Evolutionary conservation across 2,888 invertebrate species (phyloP).

Genomic region (Scrobipalpa atriplicella): DNA sequence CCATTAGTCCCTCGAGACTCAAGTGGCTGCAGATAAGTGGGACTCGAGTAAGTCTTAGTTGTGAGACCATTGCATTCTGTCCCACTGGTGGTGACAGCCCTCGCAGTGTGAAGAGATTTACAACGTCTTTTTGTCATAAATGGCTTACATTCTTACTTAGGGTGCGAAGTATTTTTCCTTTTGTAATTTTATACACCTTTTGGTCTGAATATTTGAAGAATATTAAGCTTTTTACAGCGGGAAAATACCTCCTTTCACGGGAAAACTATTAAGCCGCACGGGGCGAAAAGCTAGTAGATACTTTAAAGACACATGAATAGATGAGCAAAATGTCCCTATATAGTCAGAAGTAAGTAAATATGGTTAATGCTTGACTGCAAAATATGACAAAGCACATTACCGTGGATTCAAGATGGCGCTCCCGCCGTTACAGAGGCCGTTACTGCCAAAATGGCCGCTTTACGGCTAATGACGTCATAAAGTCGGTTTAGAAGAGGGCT

Average conservation of each 20-base stretch:
- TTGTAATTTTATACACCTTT: too few relatives aligned
- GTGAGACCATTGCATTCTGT: slow-evolving; percentile 3
- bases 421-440: not conserved
- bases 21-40: slow-evolving; percentile 14
- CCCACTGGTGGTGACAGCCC: slow-evolving; percentile 8
- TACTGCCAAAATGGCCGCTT: slow-evolving; percentile 14
- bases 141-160: too few relatives aligned
- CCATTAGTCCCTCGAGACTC: slow-evolving; percentile 3
- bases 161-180: too few relatives aligned
- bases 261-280: too few relatives aligned
- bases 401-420: slow-evolving; percentile 17
- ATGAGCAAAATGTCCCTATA: too few relatives aligned
- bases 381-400: not conserved
- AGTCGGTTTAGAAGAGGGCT: not conserved
- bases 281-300: too few relatives aligned
- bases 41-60: not conserved
- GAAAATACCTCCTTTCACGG: too few relatives aligned
- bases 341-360: too few relatives aligned
- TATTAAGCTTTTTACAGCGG: too few relatives aligned
- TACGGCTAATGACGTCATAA: slow-evolving; percentile 24
- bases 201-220: too few relatives aligned
- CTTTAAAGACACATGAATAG: too few relatives aligned
- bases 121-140: not conserved
- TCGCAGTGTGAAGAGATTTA: not conserved
- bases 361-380: not conserved